Conservation (phyloP, 2,888 invertebrate genomes). For the Invenusta paracnida region DNA sequence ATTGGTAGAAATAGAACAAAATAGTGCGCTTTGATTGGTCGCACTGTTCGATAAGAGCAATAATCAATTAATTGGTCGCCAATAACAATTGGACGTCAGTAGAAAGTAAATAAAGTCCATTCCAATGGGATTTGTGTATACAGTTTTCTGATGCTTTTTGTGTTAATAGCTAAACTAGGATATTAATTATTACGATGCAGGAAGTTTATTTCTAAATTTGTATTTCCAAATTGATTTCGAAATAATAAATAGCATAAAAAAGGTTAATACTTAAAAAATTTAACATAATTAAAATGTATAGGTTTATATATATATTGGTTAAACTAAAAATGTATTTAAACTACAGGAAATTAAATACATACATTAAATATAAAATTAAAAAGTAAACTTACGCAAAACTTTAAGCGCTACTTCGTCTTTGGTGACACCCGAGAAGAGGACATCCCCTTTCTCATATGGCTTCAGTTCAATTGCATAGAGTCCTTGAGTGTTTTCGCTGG, state of each 20-base stretch:
- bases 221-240: too few species aligned
- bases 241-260: neutral
- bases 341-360: neutral
- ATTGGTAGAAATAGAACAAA: neutral
- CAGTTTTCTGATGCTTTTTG: too few species aligned
- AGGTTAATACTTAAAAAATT: neutral
- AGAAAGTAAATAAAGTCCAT: too few species aligned
- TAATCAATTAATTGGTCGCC: too few species aligned
- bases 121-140: too few species aligned
- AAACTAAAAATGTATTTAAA: neutral
- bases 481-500: conserved; percentile 34
- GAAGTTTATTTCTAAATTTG: too few species aligned
- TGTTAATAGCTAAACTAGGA: too few species aligned
- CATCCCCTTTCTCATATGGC: conserved; percentile 17
- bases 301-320: neutral
- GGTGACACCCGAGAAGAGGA: neutral
- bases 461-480: conserved; percentile 34
- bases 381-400: conserved; percentile 31
- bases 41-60: too few species aligned
- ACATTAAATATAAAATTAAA: neutral
- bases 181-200: too few species aligned
- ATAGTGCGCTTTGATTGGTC: neutral
- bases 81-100: too few species aligned
- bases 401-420: conserved; percentile 32
- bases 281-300: neutral